Percentiles rank a stretch among this genome's conserved stretches.
Evolutionary conservation across 2,888 invertebrate species (phyloP).

Genomic region (Furcula furcula): DNA sequence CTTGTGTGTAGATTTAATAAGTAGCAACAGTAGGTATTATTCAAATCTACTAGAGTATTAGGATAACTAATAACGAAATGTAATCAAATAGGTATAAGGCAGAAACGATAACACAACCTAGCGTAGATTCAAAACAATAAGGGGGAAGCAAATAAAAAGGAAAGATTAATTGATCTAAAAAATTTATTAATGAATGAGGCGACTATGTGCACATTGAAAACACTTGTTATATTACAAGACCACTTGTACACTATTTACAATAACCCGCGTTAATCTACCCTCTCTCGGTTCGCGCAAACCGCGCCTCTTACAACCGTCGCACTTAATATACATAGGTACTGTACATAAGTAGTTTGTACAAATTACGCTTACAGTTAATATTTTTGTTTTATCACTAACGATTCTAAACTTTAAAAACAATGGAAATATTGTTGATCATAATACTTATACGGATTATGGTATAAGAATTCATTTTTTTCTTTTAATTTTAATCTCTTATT

Average conservation of each 20-base stretch:
- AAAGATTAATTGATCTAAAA: constrained; percentile 75
- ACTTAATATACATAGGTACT: constrained; percentile 57
- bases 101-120: too few relatives aligned
- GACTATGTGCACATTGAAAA: constrained; percentile 82
- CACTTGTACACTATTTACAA: constrained; percentile 77
- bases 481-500: constrained; percentile 56
- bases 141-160: constrained; percentile 25
- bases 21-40: too few relatives aligned
- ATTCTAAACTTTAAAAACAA: constrained; percentile 63
- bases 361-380: constrained; percentile 59
- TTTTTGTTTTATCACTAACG: constrained; percentile 55
- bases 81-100: too few relatives aligned
- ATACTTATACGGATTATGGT: constrained; percentile 77
- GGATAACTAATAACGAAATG: too few relatives aligned
- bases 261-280: constrained; percentile 45
- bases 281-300: constrained; percentile 29
- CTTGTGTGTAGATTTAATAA: too few relatives aligned
- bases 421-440: constrained; percentile 79
- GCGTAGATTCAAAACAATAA: too few relatives aligned
- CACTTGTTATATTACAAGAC: constrained; percentile 76
- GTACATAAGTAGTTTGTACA: constrained; percentile 79
- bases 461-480: constrained; percentile 52
- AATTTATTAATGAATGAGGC: constrained; percentile 81
- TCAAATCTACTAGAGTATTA: too few relatives aligned
- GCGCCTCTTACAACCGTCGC: constrained; percentile 30